Evolutionary conservation across 2,797 vertebrate genomes (phyloP).

Genomic region (Parambassis ranga): DNA sequence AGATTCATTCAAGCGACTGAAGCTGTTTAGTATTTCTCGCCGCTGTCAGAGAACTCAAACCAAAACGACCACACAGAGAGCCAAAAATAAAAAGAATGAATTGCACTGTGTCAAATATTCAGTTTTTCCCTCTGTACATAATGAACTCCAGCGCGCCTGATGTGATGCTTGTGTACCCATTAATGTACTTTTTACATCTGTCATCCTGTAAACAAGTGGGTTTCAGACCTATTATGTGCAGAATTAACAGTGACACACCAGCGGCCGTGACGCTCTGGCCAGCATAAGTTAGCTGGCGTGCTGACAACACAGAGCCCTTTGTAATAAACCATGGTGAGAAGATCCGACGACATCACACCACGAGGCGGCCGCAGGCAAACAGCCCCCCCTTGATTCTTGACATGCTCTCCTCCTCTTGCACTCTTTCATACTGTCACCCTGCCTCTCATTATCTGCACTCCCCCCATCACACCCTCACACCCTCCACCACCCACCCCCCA

Average conservation of each 20-base stretch:
- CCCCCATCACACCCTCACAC: slow-evolving; percentile 36
- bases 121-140: too few relatives aligned
- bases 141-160: background rate
- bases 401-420: slow-evolving; percentile 61
- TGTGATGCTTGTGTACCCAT: background rate
- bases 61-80: background rate
- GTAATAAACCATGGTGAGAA: slow-evolving; percentile 56
- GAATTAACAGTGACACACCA: slow-evolving; percentile 13
- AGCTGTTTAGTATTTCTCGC: background rate
- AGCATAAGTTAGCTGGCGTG: slow-evolving; percentile 26
- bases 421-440: slow-evolving; percentile 67
- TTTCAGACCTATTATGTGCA: background rate
- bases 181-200: background rate
- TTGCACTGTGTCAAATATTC: too few relatives aligned
- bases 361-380: slow-evolving; percentile 61
- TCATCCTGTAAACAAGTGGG: background rate
- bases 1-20: background rate
- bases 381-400: slow-evolving; percentile 57
- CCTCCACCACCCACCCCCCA: slow-evolving; percentile 33
- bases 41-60: background rate
- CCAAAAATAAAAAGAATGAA: background rate
- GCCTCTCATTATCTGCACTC: slow-evolving; percentile 65
- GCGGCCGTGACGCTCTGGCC: background rate
- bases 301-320: slow-evolving; percentile 33
- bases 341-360: slow-evolving; percentile 61